These are phyloP conservation scores for Syrista parreyssii DNA, from an alignment of 2,888 invertebrate genomes.

Conservation along the genomic window DNA sequence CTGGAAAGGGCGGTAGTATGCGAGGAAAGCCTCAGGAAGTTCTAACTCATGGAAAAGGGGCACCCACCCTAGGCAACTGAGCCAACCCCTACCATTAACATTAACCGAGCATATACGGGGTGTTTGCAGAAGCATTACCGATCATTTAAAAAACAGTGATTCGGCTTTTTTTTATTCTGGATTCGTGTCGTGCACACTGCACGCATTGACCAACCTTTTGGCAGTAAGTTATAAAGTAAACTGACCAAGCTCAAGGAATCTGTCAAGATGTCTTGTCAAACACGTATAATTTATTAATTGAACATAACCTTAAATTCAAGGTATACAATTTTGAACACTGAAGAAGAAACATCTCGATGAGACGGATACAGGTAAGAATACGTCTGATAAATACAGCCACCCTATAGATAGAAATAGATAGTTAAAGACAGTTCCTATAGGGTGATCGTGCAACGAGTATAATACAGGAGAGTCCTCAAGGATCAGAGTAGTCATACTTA, in stretches of 20 bases:
- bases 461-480: neutral
- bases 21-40: slow-evolving; percentile 56
- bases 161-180: neutral
- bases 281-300: neutral
- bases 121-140: slow-evolving; percentile 53
- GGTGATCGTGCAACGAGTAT: neutral
- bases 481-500: neutral
- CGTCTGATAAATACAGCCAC: neutral
- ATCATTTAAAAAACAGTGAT: slow-evolving; percentile 36
- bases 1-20: slow-evolving; percentile 34
- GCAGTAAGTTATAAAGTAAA: neutral
- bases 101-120: slow-evolving; percentile 53
- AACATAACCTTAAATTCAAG: neutral
- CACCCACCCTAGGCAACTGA: slow-evolving; percentile 33
- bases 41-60: slow-evolving; percentile 56
- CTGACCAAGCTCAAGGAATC: neutral
- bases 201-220: neutral
- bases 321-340: neutral
- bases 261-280: neutral
- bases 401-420: neutral
- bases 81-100: slow-evolving; percentile 55
- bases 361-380: neutral
- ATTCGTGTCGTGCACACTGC: neutral
- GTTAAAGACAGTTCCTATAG: neutral
- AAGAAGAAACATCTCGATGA: neutral